phyloP scores from a whole-genome alignment of 2,888 invertebrate genomes.

The Apotomis betuletana region DNA sequence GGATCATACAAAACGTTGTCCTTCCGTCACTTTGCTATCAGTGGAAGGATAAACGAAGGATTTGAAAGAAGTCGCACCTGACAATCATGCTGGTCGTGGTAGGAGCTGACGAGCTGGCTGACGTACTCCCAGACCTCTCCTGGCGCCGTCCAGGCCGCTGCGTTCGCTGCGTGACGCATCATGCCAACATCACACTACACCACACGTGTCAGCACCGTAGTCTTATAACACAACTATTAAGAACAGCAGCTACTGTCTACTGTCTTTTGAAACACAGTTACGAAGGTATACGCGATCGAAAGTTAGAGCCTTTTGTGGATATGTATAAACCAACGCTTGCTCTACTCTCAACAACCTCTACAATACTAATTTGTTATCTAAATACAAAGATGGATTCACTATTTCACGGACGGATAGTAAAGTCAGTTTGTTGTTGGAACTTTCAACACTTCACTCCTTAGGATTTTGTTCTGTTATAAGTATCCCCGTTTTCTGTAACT shows the following conservation, averaged over 20 bases:
- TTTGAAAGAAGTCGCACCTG: conserved; percentile 60
- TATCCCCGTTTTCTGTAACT: conserved; percentile 52
- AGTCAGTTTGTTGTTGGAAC: background rate
- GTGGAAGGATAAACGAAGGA: too few relatives aligned
- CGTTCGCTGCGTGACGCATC: conserved; percentile 79
- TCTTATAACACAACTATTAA: conserved; percentile 48
- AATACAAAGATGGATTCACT: too few relatives aligned
- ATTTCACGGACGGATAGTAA: too few relatives aligned
- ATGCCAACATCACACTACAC: conserved; percentile 73
- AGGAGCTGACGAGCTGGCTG: conserved; percentile 85
- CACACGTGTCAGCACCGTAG: conserved; percentile 49
- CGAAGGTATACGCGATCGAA: too few relatives aligned
- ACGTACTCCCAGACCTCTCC: conserved; percentile 87
- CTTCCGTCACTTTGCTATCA: too few relatives aligned
- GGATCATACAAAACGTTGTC: too few relatives aligned
- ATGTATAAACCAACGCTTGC: too few relatives aligned
- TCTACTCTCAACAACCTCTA: too few relatives aligned
- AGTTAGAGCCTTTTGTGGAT: too few relatives aligned
- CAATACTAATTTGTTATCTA: too few relatives aligned
- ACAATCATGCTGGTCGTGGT: conserved; percentile 81
- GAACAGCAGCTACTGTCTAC: too few relatives aligned
- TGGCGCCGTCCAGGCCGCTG: conserved; percentile 79
- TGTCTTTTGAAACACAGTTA: too few relatives aligned
- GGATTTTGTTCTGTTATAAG: conserved; percentile 7
- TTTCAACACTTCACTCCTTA: background rate